Base-by-base conservation (phyloP, 2,888 invertebrate species). In the Diploptera punctata region DNA sequence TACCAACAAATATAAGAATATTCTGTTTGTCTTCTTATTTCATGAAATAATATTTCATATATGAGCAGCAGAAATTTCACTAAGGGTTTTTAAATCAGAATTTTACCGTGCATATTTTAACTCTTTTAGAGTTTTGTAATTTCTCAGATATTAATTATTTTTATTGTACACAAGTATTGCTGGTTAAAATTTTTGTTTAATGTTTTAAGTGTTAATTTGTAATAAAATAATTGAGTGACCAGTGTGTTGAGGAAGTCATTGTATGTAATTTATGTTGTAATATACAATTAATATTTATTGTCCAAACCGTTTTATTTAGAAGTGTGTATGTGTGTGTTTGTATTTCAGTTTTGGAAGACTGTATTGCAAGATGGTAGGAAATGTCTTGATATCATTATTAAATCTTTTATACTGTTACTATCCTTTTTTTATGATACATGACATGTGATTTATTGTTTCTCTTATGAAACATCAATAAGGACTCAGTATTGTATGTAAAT, bases 291-390 rank as follows among this genome's bases (percentile, higher is more conserved):
- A 57, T 57, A 57, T 57, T 57, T 57, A 57, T 57, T 57, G 29
- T 29, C n/a, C 26, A 29, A 29, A 57, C 18, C 26, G 24, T 52
- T 57, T 57, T 1, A 31, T n/a, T 57, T 57, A n/a, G 57, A 57
- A 57, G 31, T 57, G 57, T 29, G 57, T 57, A 29, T 13, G n/a
- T 57, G 57, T 29, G 29, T 57, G 57, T 3, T 29, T 57, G 57
- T 57, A 29, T 57, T n/a, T 29, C 29, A 29, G n/a, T 24, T 26
- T 16, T 57, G n/a, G 26, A 57, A 57, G 57, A 57, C 57, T 57
- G 31, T 57, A 57, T 29, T 57, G 57, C 13, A 57, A 31, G 57
- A 29, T 57, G 57, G 57, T 57, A 57, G 29, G 52, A 57, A 57
- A 29, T 57, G 26, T 29, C 57, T 29, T 57, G 57, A 57, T 57